A percentile compares a stretch with the other conserved stretches of the same genome.
phyloP scores from a whole-genome alignment of 2,888 invertebrate species.

The Ormyrus rosae region DNA sequence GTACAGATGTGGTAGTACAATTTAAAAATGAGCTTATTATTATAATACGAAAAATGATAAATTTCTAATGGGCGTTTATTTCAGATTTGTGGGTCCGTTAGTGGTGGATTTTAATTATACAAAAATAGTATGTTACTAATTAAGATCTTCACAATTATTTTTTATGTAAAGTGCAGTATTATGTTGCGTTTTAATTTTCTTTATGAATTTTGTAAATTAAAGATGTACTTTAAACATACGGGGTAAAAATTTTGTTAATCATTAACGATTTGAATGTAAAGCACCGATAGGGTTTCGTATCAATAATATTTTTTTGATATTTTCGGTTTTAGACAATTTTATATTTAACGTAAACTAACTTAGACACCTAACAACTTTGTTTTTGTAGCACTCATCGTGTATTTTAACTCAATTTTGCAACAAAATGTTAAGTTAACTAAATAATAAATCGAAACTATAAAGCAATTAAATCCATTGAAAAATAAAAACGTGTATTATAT shows the following conservation, averaged over 20 bases:
- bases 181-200: constrained; percentile 36
- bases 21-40: constrained; percentile 26
- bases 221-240: neutral
- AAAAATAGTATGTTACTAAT: constrained; percentile 1
- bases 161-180: constrained; percentile 27
- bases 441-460: constrained; percentile 1
- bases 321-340: neutral
- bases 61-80: constrained; percentile 12
- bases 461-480: constrained; percentile 39
- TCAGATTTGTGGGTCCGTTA: neutral
- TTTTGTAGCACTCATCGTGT: neutral
- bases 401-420: neutral
- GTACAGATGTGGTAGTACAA: neutral
- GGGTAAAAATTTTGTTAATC: neutral
- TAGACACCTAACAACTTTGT: constrained; percentile 16
- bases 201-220: constrained; percentile 1
- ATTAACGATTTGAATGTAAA: neutral
- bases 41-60: neutral
- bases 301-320: neutral
- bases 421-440: constrained; percentile 13
- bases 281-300: neutral
- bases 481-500: constrained; percentile 24
- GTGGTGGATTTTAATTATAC: neutral
- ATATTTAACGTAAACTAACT: constrained; percentile 38
- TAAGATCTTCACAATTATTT: neutral